Conservation (phyloP, 1,140 invertebrate genomes). For the Caenorhabditis tropicalis region DNA sequence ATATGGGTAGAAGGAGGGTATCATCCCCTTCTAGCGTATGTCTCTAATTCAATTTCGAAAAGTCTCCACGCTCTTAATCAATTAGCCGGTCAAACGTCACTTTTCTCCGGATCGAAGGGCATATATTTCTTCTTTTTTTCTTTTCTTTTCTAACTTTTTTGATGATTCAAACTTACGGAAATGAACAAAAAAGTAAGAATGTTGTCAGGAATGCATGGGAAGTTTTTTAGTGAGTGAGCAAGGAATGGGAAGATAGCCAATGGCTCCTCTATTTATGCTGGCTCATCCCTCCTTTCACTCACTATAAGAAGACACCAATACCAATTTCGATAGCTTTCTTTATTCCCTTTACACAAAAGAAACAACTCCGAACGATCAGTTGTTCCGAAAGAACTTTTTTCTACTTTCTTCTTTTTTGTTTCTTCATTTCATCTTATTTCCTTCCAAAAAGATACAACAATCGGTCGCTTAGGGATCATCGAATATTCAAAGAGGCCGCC, state of each 20-base stretch:
- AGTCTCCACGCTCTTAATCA: slow-evolving; percentile 23
- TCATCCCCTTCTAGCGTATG: slow-evolving; percentile 15
- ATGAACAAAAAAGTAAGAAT: not conserved
- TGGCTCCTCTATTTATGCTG: slow-evolving; percentile 46
- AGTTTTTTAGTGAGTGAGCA: not conserved
- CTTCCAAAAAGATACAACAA: not conserved
- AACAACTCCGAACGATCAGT: not conserved
- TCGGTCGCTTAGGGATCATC: slow-evolving; percentile 38
- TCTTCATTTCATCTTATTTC: not conserved
- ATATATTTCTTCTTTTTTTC: not conserved
- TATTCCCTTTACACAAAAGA: not conserved
- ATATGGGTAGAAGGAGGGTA: not conserved
- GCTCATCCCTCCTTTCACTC: not conserved
- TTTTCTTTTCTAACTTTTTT: not conserved
- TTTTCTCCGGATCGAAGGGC: not conserved
- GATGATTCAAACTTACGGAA: not conserved
- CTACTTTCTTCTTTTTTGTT: not conserved
- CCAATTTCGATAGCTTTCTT: slow-evolving; percentile 24
- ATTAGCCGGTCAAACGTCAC: slow-evolving; percentile 24
- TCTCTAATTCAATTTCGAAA: slow-evolving; percentile 39
- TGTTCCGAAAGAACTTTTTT: not conserved
- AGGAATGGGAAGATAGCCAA: not conserved
- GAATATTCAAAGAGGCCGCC: not conserved
- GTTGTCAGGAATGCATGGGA: slow-evolving; percentile 34
- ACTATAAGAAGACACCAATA: not conserved